Percentiles rank a stretch among this genome's conserved stretches.
Evolutionary conservation across 1,140 invertebrate genomes (phyloP).

Genomic region (Scaptomyza graminum): DNA sequence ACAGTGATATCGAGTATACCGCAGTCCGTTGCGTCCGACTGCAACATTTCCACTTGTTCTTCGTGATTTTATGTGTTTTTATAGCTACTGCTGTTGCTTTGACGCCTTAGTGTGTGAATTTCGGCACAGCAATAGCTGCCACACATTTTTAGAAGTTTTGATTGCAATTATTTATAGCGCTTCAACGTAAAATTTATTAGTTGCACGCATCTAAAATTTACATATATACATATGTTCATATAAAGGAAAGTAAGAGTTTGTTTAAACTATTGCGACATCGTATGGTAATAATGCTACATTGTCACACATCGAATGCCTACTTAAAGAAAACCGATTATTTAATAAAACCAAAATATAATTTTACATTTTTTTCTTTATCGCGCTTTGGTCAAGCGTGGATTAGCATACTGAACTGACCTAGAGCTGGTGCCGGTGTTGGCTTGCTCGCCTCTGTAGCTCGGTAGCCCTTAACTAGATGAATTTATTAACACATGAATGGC

Average conservation of each 20-base stretch:
- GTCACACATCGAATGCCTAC: slow-evolving; percentile 27
- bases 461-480: slow-evolving; percentile 26
- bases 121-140: slow-evolving; percentile 33
- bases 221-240: background rate
- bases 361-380: too few species aligned
- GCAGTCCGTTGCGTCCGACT: too few species aligned
- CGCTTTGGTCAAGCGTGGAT: slow-evolving; percentile 18
- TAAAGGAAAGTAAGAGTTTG: background rate
- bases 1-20: too few species aligned
- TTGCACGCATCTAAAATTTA: too few species aligned
- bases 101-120: slow-evolving; percentile 25
- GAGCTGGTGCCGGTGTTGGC: slow-evolving; percentile 25
- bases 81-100: slow-evolving; percentile 8
- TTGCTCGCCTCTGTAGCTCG: slow-evolving; percentile 3
- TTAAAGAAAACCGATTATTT: slow-evolving; percentile 54
- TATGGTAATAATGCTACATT: slow-evolving; percentile 60
- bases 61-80: background rate
- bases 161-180: too few species aligned
- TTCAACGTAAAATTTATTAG: too few species aligned
- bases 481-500: slow-evolving; percentile 36
- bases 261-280: slow-evolving; percentile 19
- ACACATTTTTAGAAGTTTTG: slow-evolving; percentile 55
- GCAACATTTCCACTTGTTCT: too few species aligned
- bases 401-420: slow-evolving; percentile 67
- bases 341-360: slow-evolving; percentile 32